Percentiles rank a stretch among this genome's conserved stretches.
These are phyloP conservation scores for Panthera leo DNA, from an alignment of 2,113 vertebrate genomes.

Conservation along the genomic window DNA sequence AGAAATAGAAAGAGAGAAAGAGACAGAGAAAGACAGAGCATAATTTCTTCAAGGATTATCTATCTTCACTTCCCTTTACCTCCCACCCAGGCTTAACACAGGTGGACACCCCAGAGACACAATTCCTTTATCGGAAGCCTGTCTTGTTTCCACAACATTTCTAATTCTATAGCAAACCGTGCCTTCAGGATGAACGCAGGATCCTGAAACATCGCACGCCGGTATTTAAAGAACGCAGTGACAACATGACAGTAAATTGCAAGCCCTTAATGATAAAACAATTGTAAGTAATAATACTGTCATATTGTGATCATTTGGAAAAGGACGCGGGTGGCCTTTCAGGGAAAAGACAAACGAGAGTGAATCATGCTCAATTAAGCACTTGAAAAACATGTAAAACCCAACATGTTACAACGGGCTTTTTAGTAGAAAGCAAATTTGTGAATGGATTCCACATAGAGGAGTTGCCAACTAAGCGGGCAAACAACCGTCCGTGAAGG, in stretches of 20 bases:
- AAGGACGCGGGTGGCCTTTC: neutral
- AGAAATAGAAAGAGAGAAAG: neutral
- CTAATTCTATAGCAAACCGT: neutral
- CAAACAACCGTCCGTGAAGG: neutral
- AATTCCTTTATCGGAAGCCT: neutral
- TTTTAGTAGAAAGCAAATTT: constrained; percentile 21
- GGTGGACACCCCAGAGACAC: neutral
- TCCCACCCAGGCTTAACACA: neutral
- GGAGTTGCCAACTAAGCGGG: neutral
- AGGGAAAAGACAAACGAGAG: constrained; percentile 36
- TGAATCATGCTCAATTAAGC: neutral
- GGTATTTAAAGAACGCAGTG: neutral
- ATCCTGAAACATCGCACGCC: neutral
- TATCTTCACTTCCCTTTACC: neutral
- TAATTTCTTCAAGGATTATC: neutral
- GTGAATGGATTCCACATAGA: neutral
- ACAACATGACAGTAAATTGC: neutral
- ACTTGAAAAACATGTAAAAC: neutral
- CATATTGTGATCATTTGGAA: constrained; percentile 21
- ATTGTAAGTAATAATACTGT: neutral
- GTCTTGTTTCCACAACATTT: neutral
- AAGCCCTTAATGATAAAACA: constrained; percentile 14
- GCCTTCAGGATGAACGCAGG: neutral
- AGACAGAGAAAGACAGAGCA: neutral
- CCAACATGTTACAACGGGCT: neutral